These are phyloP conservation scores for Saturnia pavonia DNA, from an alignment of 2,888 invertebrate species.

Conservation along the genomic window DNA sequence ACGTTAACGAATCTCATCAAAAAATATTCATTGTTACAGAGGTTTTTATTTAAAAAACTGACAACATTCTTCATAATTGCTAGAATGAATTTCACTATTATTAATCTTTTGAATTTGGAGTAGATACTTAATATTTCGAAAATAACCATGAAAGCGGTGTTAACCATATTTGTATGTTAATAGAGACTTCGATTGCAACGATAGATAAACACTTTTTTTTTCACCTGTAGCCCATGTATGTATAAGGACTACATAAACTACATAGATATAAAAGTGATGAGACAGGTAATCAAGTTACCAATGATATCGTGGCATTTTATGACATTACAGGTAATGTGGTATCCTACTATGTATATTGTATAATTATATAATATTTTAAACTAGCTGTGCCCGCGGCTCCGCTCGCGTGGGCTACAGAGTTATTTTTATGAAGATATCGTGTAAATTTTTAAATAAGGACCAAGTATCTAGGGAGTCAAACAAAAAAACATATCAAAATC, in stretches of 20 bases:
- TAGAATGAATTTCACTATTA: background rate
- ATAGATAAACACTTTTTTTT: constrained; percentile 7
- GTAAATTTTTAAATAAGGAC: too few species aligned
- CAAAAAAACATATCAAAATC: too few species aligned
- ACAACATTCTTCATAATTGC: background rate
- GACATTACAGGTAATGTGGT: too few species aligned
- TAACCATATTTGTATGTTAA: constrained; percentile 6
- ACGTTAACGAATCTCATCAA: background rate
- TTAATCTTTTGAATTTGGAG: background rate
- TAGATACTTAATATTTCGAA: background rate
- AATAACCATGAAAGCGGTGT: background rate
- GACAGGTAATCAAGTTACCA: background rate
- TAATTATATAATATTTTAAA: too few species aligned
- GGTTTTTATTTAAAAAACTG: background rate
- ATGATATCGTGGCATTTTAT: too few species aligned
- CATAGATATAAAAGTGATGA: background rate
- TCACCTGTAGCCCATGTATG: background rate
- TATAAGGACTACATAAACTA: background rate
- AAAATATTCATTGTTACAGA: background rate
- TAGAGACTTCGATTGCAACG: background rate
- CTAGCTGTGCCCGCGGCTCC: too few species aligned
- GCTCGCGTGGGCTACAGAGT: too few species aligned
- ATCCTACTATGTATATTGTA: too few species aligned
- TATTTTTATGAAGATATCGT: too few species aligned
- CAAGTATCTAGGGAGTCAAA: too few species aligned